Base-by-base conservation (phyloP, 2,888 invertebrate genomes). In the Andrena chrysosceles region DNA sequence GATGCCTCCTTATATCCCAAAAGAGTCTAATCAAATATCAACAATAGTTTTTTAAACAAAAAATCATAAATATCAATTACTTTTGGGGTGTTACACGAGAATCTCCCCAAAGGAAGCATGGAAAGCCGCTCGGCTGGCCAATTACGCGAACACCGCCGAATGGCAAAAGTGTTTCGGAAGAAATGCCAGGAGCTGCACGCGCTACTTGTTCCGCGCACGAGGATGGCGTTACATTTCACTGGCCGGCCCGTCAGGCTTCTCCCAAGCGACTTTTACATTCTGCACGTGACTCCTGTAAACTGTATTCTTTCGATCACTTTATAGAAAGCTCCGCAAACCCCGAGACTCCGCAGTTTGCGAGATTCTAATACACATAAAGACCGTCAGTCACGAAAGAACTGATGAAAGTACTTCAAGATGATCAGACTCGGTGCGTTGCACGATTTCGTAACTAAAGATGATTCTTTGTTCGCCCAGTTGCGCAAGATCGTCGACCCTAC, bases 121-220 rank as follows among this genome's bases (percentile, higher is more conserved):
- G 23, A 23, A 56, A 56, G 23, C 10, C 56, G 20, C 56, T 23
- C 1, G 26, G 7, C 31, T 33, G 10, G 42, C 2, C 54, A 16
- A 42, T 67, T 5, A n/a, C 68, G 23, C 20, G 42, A 42, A 56
- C 26, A 56, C 10, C 23, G 8, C 8, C 10, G 63, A 72, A 31
- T 80, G 69, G 73, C 80, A 73, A 81, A 64, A 59, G 80, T 59
- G 80, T 80, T 69, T 52, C 48, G 16, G 33, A 29, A 33, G 64
- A 68, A 48, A 33, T 2, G 20, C 26, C 23, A 10, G 20, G 23
- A 54, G 42, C 13, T 75, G 60, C 79, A 79, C 72, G 81, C 79
- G 49, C 79, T 79, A 73, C 81, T 79, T 81, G 49, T 16, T 52
- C 20, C 26, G 10, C 33, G 16, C 31, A 52, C 7, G 23, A n/a